Conservation (phyloP, 2,888 invertebrate species). For the Polylopha cassiicola region DNA sequence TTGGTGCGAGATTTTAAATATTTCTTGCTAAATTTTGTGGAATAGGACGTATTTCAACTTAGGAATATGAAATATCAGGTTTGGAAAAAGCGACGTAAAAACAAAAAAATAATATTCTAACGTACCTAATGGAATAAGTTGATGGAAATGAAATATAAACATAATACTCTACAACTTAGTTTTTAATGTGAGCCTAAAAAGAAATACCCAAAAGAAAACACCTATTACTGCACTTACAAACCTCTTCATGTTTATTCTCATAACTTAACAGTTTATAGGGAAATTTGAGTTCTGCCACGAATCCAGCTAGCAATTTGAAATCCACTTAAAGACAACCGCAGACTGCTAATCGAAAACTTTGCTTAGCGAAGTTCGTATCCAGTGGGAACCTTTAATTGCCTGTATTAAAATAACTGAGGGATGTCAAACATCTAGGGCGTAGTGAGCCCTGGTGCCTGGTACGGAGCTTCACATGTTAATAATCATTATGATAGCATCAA, state of each 20-base stretch:
- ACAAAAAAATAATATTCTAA: too few relatives aligned
- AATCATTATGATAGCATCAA: slow-evolving; percentile 77
- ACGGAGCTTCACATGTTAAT: slow-evolving; percentile 73
- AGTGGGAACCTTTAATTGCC: slow-evolving; percentile 68
- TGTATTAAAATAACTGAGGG: slow-evolving; percentile 76
- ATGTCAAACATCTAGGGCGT: slow-evolving; percentile 74
- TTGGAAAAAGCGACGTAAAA: too few relatives aligned
- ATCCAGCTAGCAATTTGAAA: slow-evolving; percentile 67
- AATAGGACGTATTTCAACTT: too few relatives aligned
- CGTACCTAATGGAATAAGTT: too few relatives aligned
- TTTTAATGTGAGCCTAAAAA: background rate
- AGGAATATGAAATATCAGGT: too few relatives aligned
- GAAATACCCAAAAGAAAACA: background rate
- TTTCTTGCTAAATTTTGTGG: too few relatives aligned
- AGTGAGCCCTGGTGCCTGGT: slow-evolving; percentile 63
- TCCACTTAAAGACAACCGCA: slow-evolving; percentile 74
- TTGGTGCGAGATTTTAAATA: too few relatives aligned
- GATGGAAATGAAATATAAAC: too few relatives aligned
- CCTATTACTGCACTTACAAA: background rate
- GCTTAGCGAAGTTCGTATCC: slow-evolving; percentile 50
- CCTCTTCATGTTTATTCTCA: slow-evolving; percentile 6
- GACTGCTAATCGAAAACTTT: slow-evolving; percentile 71
- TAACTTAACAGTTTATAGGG: slow-evolving; percentile 18
- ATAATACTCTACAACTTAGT: background rate
- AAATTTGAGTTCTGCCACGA: slow-evolving; percentile 38